These are phyloP conservation scores for Nebria salina DNA, from an alignment of 2,888 invertebrate genomes.

Conservation along the genomic window DNA sequence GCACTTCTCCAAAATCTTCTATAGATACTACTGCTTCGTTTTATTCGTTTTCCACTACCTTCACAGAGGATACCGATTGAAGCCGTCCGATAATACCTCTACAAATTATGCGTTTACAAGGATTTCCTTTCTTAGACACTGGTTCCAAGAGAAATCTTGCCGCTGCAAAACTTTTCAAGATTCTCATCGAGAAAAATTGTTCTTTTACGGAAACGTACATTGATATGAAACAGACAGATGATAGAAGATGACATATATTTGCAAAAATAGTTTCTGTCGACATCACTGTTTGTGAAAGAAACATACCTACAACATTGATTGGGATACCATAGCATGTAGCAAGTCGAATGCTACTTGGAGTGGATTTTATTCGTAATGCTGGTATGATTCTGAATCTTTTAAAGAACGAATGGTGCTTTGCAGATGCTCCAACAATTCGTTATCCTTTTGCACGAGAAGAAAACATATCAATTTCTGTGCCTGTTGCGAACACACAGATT, in stretches of 20 bases:
- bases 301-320: too few species aligned
- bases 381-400: background rate
- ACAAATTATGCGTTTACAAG: background rate
- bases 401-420: conserved; percentile 9
- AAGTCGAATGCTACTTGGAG: background rate
- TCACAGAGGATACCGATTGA: background rate
- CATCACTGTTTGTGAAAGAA: too few species aligned
- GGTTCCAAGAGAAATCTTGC: too few species aligned
- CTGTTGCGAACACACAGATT: too few species aligned
- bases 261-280: too few species aligned
- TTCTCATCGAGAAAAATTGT: too few species aligned
- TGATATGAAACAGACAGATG: too few species aligned
- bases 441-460: background rate
- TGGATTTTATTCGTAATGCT: background rate
- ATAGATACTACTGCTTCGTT: background rate
- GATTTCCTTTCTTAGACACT: too few species aligned
- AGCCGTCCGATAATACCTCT: background rate
- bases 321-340: too few species aligned
- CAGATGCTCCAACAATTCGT: background rate
- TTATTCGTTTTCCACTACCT: background rate
- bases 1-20: background rate
- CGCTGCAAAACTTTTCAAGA: too few species aligned
- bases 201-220: too few species aligned
- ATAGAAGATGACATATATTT: too few species aligned
- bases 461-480: background rate